Conservation (phyloP, 1,140 invertebrate genomes). For the Epicauta chinensis region DNA sequence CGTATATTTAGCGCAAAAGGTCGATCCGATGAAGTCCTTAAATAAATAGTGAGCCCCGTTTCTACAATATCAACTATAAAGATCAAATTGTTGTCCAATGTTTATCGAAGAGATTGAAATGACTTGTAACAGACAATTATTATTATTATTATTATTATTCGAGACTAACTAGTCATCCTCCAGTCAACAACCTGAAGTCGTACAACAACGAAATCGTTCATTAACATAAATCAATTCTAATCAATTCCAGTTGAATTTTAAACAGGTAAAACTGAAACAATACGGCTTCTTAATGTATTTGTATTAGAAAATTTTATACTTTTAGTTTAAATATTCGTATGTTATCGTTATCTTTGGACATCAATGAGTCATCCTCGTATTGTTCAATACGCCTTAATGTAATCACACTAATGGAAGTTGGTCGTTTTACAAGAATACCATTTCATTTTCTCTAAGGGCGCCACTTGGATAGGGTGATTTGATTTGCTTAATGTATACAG, state of each 20-base stretch:
- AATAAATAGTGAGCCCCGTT: conserved; percentile 19
- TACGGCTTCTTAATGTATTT: not conserved
- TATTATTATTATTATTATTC: conserved; percentile 5
- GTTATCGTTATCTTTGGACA: not conserved
- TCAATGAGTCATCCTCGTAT: conserved; percentile 11
- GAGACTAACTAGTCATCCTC: not conserved
- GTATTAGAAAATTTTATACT: not conserved
- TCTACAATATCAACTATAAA: conserved; percentile 15
- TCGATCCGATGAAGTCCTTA: conserved; percentile 19
- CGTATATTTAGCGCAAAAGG: conserved; percentile 9
- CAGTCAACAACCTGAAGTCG: not conserved
- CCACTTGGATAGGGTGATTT: conserved; percentile 10
- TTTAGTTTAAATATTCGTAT: not conserved
- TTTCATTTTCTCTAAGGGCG: conserved; percentile 27
- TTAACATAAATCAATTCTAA: not conserved
- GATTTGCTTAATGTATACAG: conserved; percentile 20
- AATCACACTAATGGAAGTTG: conserved; percentile 26
- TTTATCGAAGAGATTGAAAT: conserved; percentile 10
- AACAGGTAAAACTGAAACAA: not conserved
- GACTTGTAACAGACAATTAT: conserved; percentile 8
- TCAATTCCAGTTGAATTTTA: not conserved
- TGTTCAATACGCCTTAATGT: conserved; percentile 10
- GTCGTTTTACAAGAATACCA: conserved; percentile 26
- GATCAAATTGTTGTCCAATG: conserved; percentile 19
- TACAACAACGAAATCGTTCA: conserved; percentile 3